phyloP scores from a whole-genome alignment of 2,888 invertebrate species.

The Caradrina clavipalpis region DNA sequence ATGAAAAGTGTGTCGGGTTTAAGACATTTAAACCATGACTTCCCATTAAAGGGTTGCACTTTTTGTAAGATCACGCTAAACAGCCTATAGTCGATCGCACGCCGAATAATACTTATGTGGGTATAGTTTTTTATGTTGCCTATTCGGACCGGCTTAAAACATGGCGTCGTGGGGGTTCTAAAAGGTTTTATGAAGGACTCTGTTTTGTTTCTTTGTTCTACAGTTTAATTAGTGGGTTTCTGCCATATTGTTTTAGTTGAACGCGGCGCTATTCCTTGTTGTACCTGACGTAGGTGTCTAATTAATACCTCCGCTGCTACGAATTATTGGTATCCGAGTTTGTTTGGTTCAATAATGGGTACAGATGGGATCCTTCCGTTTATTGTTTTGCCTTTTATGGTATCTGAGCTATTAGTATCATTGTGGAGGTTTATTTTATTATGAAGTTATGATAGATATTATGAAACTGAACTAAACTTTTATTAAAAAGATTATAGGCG shows the following conservation, averaged over 20 bases:
- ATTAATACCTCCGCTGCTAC: conserved; percentile 57
- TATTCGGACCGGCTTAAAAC: conserved; percentile 75
- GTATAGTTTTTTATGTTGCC: conserved; percentile 79
- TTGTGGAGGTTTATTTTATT: not conserved
- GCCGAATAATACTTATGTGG: conserved; percentile 78
- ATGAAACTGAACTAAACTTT: not conserved
- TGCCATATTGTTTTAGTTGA: conserved; percentile 80
- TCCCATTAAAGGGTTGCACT: conserved; percentile 89
- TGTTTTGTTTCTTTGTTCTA: conserved; percentile 82
- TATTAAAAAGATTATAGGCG: not conserved
- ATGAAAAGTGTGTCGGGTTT: conserved; percentile 87
- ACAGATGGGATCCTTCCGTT: conserved; percentile 44
- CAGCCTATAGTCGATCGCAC: conserved; percentile 81
- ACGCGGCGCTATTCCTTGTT: conserved; percentile 53
- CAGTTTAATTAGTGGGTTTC: conserved; percentile 85
- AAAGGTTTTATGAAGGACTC: conserved; percentile 81
- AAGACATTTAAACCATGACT: conserved; percentile 87
- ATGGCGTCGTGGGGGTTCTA: conserved; percentile 87
- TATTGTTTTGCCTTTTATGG: conserved; percentile 46
- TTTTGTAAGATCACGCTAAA: conserved; percentile 87
- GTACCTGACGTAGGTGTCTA: conserved; percentile 58
- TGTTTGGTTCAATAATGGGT: conserved; percentile 42
- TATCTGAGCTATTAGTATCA: conserved; percentile 26
- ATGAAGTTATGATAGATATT: not conserved
- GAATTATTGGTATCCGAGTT: conserved; percentile 56